These are phyloP conservation scores for Melanerpes formicivorus DNA, from an alignment of 2,113 vertebrate species.

Conservation along the genomic window DNA sequence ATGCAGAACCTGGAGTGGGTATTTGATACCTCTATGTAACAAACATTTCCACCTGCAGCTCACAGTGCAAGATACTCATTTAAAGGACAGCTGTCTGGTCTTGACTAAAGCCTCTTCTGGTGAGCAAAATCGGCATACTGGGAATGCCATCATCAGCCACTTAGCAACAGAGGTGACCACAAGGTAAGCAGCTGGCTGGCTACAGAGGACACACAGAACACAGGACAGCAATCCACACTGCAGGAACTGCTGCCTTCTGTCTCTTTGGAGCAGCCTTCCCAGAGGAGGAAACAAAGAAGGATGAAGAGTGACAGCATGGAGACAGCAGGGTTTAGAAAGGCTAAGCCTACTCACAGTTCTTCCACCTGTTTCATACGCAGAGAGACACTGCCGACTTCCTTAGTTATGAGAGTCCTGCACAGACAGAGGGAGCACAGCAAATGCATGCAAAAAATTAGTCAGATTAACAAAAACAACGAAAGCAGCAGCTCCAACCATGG, in stretches of 20 bases:
- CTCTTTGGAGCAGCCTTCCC: slow-evolving; percentile 24
- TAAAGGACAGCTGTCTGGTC: neutral
- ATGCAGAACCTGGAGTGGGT: neutral
- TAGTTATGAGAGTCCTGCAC: slow-evolving; percentile 92
- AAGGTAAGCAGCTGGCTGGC: neutral
- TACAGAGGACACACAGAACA: neutral
- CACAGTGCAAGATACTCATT: neutral
- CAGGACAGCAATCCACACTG: neutral
- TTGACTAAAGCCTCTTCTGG: neutral
- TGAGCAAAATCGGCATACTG: neutral
- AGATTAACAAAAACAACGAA: slow-evolving; percentile 71
- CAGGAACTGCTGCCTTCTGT: neutral
- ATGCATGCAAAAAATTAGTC: slow-evolving; percentile 84
- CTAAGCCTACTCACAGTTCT: slow-evolving; percentile 98
- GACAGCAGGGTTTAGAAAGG: slow-evolving; percentile 59
- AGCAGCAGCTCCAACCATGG: slow-evolving; percentile 64
- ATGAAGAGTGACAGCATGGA: slow-evolving; percentile 50
- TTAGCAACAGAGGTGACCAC: neutral
- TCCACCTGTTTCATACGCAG: slow-evolving; percentile 99
- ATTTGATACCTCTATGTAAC: neutral
- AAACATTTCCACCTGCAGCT: neutral
- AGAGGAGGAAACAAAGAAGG: neutral
- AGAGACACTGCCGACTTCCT: slow-evolving; percentile 99
- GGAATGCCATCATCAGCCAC: neutral
- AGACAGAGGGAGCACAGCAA: slow-evolving; percentile 83